Base-by-base conservation (phyloP, 1,140 invertebrate genomes). In the Brachionus paranguensis region DNA sequence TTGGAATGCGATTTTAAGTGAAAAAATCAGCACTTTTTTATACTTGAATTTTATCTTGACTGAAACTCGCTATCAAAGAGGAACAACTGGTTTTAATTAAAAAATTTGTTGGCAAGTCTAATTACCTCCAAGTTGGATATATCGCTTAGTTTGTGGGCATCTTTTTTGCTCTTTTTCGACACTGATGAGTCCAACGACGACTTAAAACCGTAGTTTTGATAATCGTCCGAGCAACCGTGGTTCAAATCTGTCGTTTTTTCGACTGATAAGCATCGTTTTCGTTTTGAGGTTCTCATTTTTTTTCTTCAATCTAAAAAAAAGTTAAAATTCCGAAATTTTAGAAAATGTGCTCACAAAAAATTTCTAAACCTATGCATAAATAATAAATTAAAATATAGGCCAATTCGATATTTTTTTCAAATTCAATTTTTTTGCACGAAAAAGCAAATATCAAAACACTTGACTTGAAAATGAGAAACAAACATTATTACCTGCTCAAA, bases 81-180 rank as follows among this genome's bases (percentile, higher is more conserved):
- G 24, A 72, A 72, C 68, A 72, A 72, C 68, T 72, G 68, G 68
- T 43, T 72, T 72, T 72, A 72, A 72, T 72, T 72, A 72, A 43
- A 72, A 37, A 37, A 72, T 47, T 72, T 72, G 68, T 72, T 72
- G 10, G 37, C 37, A 60, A 60, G 53, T 60, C 53, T 72, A 41
- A 72, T 72, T 72, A 72, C 68, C 68, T 72, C 68, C 20, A 43
- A 72, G 33, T 72, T 72, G 17, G 68, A 72, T 72, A 72, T 45
- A 43, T 72, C 68, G 41, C 37, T 72, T 20, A 72, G 37, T 72
- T 72, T 72, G 41, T n/a, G 33, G 68, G 33, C 20, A 41, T 72
- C 17, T 43, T 72, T 72, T 68, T 68, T 72, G 68, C 33, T 43
- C 17, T 72, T 72, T 72, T 72, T 72, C 17, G 33, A 41, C 20